Conservation (phyloP, 2,888 invertebrate species). For the Drosophila monieri region DNA sequence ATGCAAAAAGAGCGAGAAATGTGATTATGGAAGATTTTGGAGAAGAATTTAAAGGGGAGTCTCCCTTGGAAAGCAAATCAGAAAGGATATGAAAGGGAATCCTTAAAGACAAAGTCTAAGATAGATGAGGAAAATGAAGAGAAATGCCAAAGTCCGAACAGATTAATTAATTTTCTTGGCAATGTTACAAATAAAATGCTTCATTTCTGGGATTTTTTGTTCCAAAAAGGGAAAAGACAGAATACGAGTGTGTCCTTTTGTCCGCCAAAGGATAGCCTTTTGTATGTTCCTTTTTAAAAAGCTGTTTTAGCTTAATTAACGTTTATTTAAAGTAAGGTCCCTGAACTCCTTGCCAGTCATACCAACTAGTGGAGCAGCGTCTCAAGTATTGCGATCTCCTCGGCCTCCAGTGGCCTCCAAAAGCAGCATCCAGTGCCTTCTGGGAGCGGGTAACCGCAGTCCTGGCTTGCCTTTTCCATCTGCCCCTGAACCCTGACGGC, state of each 20-base stretch:
- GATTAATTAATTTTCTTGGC: background rate
- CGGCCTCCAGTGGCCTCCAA: background rate
- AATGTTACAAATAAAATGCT: too few relatives aligned
- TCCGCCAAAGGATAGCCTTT: background rate
- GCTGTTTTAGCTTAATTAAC: background rate
- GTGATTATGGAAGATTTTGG: conserved; percentile 16
- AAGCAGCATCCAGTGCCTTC: background rate
- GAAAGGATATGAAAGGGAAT: background rate
- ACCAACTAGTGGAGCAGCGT: background rate
- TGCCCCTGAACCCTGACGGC: background rate
- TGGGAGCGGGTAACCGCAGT: conserved; percentile 23
- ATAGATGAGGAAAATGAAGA: background rate
- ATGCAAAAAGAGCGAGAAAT: conserved; percentile 4
- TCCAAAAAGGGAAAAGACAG: too few relatives aligned
- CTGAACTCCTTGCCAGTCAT: background rate
- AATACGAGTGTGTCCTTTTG: background rate
- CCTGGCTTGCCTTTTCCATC: conserved; percentile 9
- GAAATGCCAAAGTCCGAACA: background rate
- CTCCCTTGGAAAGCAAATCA: background rate
- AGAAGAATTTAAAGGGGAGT: background rate
- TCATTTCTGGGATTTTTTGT: too few relatives aligned
- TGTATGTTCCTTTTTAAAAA: background rate
- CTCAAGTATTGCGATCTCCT: conserved; percentile 20
- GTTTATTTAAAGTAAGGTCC: background rate
- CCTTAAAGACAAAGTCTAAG: background rate